These are phyloP conservation scores for Dicrostonyx torquatus DNA, from an alignment of 2,797 vertebrate genomes.

Conservation along the genomic window DNA sequence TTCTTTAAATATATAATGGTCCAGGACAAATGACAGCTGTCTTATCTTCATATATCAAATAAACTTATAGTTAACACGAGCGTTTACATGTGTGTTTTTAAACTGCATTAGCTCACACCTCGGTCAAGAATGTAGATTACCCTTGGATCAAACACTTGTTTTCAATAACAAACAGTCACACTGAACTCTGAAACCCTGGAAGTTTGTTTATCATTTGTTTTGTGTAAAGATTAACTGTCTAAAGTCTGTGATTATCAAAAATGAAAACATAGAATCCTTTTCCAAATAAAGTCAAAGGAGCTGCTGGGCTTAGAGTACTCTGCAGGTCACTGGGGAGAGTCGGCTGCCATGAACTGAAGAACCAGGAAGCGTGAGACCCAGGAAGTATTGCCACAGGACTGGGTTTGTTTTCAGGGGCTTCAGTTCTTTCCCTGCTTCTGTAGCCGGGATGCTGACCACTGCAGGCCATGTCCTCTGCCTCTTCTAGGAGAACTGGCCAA, in stretches of 20 bases:
- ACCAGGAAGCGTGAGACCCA: background rate
- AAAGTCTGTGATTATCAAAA: constrained; percentile 5
- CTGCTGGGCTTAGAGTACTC: background rate
- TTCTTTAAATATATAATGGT: background rate
- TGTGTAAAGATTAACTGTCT: background rate
- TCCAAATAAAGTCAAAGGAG: background rate
- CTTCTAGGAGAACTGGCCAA: background rate
- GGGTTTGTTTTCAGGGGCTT: background rate
- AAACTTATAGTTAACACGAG: background rate
- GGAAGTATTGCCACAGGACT: background rate
- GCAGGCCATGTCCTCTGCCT: background rate
- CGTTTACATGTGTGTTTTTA: background rate
- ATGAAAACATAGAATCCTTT: background rate
- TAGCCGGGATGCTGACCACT: background rate
- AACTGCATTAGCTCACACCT: background rate
- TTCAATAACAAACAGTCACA: background rate
- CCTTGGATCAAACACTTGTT: background rate
- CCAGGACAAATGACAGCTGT: background rate
- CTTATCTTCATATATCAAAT: background rate
- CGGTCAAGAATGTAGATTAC: background rate
- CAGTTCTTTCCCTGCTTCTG: background rate
- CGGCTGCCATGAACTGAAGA: background rate
- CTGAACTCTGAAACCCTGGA: background rate
- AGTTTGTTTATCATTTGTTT: constrained; percentile 1
- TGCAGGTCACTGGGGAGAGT: background rate